Evolutionary conservation across 2,888 invertebrate genomes (phyloP), one percentile per base, ranked within the genome.

Genomic region (Hesperia comma): DNA sequence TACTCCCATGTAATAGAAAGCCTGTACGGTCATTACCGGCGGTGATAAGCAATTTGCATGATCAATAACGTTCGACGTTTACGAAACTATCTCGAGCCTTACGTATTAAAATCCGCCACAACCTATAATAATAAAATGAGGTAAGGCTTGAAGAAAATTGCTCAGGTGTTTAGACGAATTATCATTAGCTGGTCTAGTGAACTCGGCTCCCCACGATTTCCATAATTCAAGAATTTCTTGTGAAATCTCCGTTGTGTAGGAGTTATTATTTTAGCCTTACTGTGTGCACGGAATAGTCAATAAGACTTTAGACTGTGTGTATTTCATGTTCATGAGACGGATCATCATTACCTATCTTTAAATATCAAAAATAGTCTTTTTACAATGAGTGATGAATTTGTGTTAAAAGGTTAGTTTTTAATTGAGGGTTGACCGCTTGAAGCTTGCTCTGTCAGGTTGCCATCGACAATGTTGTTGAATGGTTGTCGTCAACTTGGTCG

Each of bases 81-180:
- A 77, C 74, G 75, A 80, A 84, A 85, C 82, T 73, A 61, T 75
- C 69, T 64, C 41, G 19, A 49, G 17, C 43, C 15, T 40, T 21
- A 33, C 56, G 19, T 64, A 69, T 68, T 43, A 68, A 62, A 63
- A 62, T n/a, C 67, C 5, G 51, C 68, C 68, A 69, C 55, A 74
- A 71, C 68, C 72, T 69, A 71, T 76, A 77, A 76, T 78, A 72
- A 73, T 66, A 63, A 77, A 78, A 79, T 77, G 69, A 74, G 75
- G 49, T 66, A 74, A 72, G 70, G 72, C 74, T 75, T 74, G 26
- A 69, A 75, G 77, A 71, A 79, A 79, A 79, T 78, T 77, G 73
- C 75, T 33, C 53, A 40, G 61, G 64, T 33, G 56, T 33, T 66
- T 32, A 17, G n/a, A 68, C 37, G 37, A 73, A 75, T 79, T 76